Base-by-base conservation (phyloP, 2,888 invertebrate species). In the Stenodera caucasica region DNA sequence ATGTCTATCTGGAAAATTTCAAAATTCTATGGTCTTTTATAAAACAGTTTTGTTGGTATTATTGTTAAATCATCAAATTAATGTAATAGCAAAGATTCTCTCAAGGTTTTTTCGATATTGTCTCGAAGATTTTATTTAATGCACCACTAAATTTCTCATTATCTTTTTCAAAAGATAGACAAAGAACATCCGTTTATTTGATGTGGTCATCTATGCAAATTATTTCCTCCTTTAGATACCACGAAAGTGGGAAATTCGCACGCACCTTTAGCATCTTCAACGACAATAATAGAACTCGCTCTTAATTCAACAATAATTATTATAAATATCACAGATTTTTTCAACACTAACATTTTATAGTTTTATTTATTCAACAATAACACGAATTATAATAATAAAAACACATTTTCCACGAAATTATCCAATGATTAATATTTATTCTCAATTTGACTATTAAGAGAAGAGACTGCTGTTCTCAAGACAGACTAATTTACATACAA, bases 221-320 rank as follows among this genome's bases (percentile, higher is more conserved):
- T 55, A 15, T 49, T 50, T 57, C 26, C 29, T n/a, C n/a, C n/a
- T n/a, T n/a, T n/a, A n/a, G n/a, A n/a, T n/a, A n/a, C n/a, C n/a
- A n/a, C n/a, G n/a, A n/a, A n/a, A n/a, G n/a, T n/a, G n/a, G n/a
- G n/a, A n/a, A n/a, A n/a, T n/a, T n/a, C n/a, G n/a, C n/a, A n/a
- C n/a, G n/a, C n/a, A n/a, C 76, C 76, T 75, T 74, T 76, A 12
- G 76, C 76, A 69, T 76, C 76, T 58, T 76, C 75, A 23, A 76
- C 70, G 52, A 76, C 71, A 55, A 76, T 76, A 55, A 76, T 74
- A 30, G 74, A 68, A 55, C 63, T 55, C 21, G 45, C 21, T 45
- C 21, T 45, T 21, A 45, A 3, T 8, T 21, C 12, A 55, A 59
- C 55, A 56, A 62, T 57, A 49, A 45, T 53, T 53, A 32, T 56